phyloP scores from a whole-genome alignment of 92 coral and sea anemone genomes.

The Meandrina meandrites region DNA sequence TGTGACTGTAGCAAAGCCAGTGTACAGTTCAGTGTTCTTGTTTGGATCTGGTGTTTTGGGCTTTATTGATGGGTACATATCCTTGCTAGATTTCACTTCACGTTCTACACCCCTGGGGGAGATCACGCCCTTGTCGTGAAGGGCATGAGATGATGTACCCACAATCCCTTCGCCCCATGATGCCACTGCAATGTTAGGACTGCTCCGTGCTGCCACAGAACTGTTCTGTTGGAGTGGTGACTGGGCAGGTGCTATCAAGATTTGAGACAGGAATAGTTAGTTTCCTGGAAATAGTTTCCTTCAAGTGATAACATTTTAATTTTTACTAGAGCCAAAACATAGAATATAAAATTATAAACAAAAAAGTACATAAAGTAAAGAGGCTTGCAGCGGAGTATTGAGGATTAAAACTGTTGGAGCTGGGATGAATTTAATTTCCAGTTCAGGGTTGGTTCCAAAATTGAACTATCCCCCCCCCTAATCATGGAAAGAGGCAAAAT shows the following conservation, averaged over 20 bases:
- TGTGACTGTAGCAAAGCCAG: conserved; percentile 60
- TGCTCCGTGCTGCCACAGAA: conserved; percentile 38
- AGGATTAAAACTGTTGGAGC: too few relatives aligned
- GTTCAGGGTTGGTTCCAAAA: too few relatives aligned
- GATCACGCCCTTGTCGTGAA: conserved; percentile 67
- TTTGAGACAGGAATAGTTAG: background rate
- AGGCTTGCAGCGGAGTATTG: too few relatives aligned
- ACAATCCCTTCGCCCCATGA: conserved; percentile 89
- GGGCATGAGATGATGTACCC: conserved; percentile 71
- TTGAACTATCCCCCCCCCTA: too few relatives aligned
- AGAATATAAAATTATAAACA: too few relatives aligned
- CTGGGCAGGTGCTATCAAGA: conserved; percentile 8
- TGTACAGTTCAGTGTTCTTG: conserved; percentile 37
- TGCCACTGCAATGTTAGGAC: conserved; percentile 69
- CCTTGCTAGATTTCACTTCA: conserved; percentile 70
- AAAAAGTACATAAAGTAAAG: too few relatives aligned
- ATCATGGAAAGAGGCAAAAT: too few relatives aligned
- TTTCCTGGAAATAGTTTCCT: background rate
- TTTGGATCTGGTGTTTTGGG: conserved; percentile 36
- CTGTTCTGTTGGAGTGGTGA: conserved; percentile 7
- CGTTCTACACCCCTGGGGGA: conserved; percentile 71
- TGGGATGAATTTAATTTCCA: too few relatives aligned
- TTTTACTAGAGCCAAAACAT: too few relatives aligned
- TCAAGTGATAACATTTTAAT: background rate
- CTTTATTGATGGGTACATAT: conserved; percentile 62